phyloP scores from a whole-genome alignment of 1,140 invertebrate species.

The Coboldia fuscipes region DNA sequence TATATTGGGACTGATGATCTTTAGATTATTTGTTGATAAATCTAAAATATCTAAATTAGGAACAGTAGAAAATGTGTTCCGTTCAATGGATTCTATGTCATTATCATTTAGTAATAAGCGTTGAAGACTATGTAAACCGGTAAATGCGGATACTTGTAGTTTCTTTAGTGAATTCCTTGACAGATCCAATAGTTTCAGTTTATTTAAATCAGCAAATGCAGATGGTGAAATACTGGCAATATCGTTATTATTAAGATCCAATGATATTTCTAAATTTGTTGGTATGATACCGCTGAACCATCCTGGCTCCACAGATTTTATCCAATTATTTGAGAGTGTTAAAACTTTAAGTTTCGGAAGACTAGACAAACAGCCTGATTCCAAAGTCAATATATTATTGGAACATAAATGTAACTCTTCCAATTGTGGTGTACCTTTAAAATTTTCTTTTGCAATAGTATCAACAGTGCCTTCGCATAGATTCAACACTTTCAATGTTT shows the following conservation, averaged over 20 bases:
- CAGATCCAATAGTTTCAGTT: background rate
- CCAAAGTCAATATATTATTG: background rate
- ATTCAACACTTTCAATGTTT: no score
- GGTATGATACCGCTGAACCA: background rate
- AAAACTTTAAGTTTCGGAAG: background rate
- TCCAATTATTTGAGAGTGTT: background rate
- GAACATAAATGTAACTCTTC: background rate
- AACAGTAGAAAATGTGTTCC: background rate
- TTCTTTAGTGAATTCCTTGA: background rate
- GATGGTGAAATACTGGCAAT: background rate
- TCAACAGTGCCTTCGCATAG: no score
- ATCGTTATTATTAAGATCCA: background rate
- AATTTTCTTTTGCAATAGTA: background rate
- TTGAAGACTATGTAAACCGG: background rate
- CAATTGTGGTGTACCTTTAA: background rate
- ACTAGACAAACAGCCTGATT: background rate
- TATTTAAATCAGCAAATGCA: background rate
- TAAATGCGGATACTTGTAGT: background rate
- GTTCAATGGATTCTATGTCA: background rate
- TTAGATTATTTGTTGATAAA: no score
- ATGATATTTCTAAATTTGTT: background rate
- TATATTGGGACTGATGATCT: no score
- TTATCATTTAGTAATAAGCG: background rate
- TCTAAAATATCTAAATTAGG: no score
- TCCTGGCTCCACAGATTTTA: no score